phyloP scores from a whole-genome alignment of 2,797 vertebrate species.

The Mormyrus hasselquistii region DNA sequence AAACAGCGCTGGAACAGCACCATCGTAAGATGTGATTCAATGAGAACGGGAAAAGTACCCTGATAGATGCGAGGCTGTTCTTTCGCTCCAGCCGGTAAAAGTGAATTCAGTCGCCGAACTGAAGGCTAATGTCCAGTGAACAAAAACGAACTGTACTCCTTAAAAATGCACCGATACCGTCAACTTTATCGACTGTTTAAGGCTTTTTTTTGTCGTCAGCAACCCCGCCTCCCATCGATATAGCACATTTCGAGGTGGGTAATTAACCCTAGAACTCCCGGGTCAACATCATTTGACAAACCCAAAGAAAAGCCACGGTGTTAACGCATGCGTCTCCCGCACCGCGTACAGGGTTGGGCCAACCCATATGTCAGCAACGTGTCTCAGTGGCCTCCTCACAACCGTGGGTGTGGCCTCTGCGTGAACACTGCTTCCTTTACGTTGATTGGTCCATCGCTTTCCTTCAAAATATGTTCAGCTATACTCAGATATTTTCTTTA shows the following conservation, averaged over 20 bases:
- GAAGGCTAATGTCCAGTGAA: background rate
- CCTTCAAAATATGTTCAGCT: background rate
- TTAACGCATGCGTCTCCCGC: background rate
- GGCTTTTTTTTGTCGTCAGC: background rate
- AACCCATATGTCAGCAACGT: background rate
- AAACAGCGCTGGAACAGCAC: slow-evolving; percentile 21
- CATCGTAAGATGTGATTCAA: background rate
- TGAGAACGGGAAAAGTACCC: background rate
- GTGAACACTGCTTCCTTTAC: background rate
- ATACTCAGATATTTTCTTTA: background rate
- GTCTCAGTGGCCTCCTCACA: background rate
- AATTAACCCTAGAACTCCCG: background rate
- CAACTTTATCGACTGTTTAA: background rate
- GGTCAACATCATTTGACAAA: background rate
- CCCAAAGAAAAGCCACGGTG: background rate
- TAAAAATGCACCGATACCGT: background rate
- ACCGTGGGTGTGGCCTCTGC: background rate
- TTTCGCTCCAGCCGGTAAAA: background rate
- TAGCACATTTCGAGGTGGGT: background rate
- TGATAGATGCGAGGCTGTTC: background rate
- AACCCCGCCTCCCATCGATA: background rate
- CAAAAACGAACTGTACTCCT: background rate
- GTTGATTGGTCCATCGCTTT: background rate
- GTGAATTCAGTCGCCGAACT: background rate
- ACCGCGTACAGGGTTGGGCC: background rate